Evolutionary conservation across 1,140 invertebrate species (phyloP).

Genomic region (Dreissena rostriformis): DNA sequence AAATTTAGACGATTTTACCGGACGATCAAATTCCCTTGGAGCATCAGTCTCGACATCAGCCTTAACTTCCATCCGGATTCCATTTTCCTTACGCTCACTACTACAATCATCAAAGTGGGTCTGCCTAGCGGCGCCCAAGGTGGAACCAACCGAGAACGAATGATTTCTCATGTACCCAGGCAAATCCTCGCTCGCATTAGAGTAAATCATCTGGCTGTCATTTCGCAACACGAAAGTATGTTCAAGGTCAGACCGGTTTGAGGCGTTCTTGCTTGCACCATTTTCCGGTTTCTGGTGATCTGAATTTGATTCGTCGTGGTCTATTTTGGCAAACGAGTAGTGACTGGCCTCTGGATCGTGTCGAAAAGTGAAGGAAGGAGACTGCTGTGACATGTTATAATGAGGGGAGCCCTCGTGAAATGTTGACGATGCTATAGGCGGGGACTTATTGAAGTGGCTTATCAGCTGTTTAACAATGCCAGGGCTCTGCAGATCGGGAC

Average conservation of each 20-base stretch:
- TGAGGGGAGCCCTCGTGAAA: constrained; percentile 16
- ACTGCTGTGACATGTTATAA: constrained; percentile 3
- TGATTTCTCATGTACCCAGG: constrained; percentile 23
- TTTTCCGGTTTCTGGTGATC: not conserved
- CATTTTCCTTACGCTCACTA: not conserved
- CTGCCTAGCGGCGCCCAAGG: not conserved
- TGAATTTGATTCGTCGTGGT: not conserved
- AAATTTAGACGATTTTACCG: not conserved
- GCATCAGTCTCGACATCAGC: constrained; percentile 41
- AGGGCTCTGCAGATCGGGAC: too few relatives aligned
- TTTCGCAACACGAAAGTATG: constrained; percentile 41
- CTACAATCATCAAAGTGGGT: not conserved
- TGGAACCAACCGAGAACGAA: not conserved
- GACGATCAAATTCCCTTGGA: not conserved
- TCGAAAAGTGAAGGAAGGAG: constrained; percentile 30
- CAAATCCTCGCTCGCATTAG: constrained; percentile 48
- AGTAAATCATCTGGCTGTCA: constrained; percentile 54
- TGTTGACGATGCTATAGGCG: constrained; percentile 44
- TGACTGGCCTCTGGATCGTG: constrained; percentile 19
- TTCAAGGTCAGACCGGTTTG: constrained; percentile 30
- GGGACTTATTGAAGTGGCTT: constrained; percentile 3
- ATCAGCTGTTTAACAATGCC: too few relatives aligned
- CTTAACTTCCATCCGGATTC: constrained; percentile 20
- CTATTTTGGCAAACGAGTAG: constrained; percentile 27
- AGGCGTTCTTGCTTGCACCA: not conserved